Evolutionary conservation across 2,888 invertebrate genomes (phyloP).

Genomic region (Tenthredo scrophulariae): DNA sequence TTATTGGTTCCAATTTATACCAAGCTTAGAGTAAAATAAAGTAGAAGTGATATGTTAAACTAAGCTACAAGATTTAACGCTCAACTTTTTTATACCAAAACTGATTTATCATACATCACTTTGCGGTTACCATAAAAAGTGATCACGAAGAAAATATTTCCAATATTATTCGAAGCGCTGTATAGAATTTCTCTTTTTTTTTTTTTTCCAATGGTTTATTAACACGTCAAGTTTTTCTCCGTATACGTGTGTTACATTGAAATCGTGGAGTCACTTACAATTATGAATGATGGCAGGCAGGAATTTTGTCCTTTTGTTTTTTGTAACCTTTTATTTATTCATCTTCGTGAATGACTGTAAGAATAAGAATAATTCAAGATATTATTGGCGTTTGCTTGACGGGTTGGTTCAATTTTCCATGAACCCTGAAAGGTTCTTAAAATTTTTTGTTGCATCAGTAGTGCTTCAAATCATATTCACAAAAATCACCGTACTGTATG

Average conservation of each 20-base stretch:
- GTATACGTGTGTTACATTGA: not conserved
- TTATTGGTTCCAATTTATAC: slow-evolving; percentile 24
- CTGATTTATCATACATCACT: not conserved
- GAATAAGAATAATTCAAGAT: not conserved
- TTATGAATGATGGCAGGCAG: not conserved
- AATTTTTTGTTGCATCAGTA: not conserved
- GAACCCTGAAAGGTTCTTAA: not conserved
- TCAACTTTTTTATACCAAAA: not conserved
- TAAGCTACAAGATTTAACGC: slow-evolving; percentile 3
- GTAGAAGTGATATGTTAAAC: not conserved
- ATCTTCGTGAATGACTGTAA: not conserved
- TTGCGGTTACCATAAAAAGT: not conserved
- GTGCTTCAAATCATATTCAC: not conserved
- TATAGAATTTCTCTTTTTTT: not conserved
- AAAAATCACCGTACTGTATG: not conserved
- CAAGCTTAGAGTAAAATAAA: not conserved
- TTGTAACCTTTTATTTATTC: not conserved
- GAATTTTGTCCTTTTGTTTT: not conserved
- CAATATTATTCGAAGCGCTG: not conserved
- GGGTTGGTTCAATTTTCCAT: not conserved
- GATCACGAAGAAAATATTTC: not conserved
- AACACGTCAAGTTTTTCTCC: not conserved
- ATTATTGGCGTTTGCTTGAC: not conserved
- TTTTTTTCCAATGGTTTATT: not conserved
- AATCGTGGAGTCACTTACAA: not conserved